Base-by-base conservation (phyloP, 2,888 invertebrate species). In the Protonemura montana region DNA sequence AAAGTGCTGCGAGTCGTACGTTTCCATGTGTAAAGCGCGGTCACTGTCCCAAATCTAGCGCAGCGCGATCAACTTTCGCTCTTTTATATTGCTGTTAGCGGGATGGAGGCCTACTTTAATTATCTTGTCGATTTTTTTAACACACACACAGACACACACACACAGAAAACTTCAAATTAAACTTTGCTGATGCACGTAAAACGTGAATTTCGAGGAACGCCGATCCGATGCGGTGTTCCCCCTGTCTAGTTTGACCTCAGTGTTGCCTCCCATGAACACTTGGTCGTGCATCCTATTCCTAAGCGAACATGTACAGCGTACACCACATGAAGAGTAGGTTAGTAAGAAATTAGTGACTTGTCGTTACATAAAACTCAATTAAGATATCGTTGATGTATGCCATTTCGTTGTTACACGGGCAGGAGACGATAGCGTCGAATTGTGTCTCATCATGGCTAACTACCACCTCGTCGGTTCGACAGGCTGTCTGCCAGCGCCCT, bases 41-140 rank as follows among this genome's bases (percentile, higher is more conserved):
- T 86, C 86, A 86, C 81, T 86, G 86, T 30, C 78, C 86, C 86
- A 86, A 86, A 86, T 80, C 81, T 86, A 86, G 86, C 86, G 86
- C 86, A 86, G 81, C 59, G 41, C 80, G 86, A 81, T 82, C 82
- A 86, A 86, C 86, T 86, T 86, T 86, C 86, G 86, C 86, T 28
- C 78, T 86, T 86, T 78, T 82, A 41, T 82, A 41, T 82, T 78
- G 28, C 78, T 59, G 59, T 21, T 59, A 21, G 59, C 59, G 13
- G 59, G 59, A 59, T 59, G 59, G 13, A 59, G 59, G 59, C 59
- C 59, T 59, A 10, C 59, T 59, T 59, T 59, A 59, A 59, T 59
- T 59, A 59, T 59, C 59, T 59, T 13, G 59, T 7, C 16, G 59
- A 59, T 59, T 59, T 59, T 59, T 21, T 59, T 59, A 3, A 59